These are phyloP conservation scores for Eudyptes chrysolophus DNA, from an alignment of 2,113 vertebrate genomes.

Conservation along the genomic window DNA sequence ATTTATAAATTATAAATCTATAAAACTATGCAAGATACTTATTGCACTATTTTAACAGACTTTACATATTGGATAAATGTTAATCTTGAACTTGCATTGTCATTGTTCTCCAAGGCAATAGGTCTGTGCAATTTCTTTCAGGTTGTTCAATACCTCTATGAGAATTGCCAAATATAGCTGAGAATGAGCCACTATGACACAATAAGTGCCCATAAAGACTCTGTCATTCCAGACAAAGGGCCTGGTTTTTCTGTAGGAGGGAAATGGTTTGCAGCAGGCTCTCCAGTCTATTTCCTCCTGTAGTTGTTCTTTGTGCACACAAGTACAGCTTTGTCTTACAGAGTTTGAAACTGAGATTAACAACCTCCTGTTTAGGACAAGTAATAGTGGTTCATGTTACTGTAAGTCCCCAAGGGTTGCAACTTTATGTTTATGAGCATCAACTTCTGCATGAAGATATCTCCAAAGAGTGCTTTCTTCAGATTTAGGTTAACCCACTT, in stretches of 20 bases:
- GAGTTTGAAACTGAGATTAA: background rate
- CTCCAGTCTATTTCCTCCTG: background rate
- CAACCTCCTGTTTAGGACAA: background rate
- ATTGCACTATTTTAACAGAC: background rate
- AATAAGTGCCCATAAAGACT: background rate
- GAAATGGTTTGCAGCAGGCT: background rate
- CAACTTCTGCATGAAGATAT: background rate
- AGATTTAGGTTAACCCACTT: background rate
- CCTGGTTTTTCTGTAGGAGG: background rate
- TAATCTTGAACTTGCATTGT: background rate
- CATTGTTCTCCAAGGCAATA: background rate
- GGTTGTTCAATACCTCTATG: background rate
- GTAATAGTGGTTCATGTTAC: background rate
- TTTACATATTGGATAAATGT: background rate
- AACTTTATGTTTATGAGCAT: background rate
- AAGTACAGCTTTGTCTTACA: background rate
- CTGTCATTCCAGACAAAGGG: background rate
- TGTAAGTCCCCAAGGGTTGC: background rate
- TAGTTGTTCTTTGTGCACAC: background rate
- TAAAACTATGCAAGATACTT: background rate
- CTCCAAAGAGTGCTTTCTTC: background rate
- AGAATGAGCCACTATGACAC: background rate
- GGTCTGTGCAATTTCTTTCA: background rate
- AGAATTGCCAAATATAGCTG: background rate
- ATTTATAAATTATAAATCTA: background rate